Conservation (phyloP, 1,140 invertebrate species). For the Liolophura sinensis region DNA sequence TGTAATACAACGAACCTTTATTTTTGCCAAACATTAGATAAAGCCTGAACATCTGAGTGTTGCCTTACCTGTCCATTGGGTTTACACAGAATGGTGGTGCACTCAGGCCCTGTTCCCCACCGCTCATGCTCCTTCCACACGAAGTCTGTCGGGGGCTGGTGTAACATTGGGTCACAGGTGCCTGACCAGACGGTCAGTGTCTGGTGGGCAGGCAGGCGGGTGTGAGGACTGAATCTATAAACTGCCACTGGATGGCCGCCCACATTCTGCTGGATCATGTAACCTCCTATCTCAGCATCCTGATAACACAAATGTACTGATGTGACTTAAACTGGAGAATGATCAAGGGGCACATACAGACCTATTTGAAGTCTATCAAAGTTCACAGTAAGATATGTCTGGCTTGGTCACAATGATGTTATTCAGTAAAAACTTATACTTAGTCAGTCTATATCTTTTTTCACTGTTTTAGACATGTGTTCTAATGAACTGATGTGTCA, state of each 20-base stretch:
- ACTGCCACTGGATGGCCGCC: conserved; percentile 56
- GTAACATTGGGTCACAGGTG: conserved; percentile 43
- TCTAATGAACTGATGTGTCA: too few species aligned
- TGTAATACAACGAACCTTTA: too few species aligned
- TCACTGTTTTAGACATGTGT: too few species aligned
- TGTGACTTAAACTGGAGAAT: not conserved
- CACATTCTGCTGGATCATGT: conserved; percentile 56
- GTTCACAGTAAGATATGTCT: not conserved
- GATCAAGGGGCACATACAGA: too few species aligned
- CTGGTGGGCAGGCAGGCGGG: conserved; percentile 43
- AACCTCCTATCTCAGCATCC: conserved; percentile 54
- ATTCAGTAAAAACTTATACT: not conserved
- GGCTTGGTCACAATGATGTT: not conserved
- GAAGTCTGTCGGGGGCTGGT: conserved; percentile 54
- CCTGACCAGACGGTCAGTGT: conserved; percentile 55
- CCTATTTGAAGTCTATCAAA: too few species aligned
- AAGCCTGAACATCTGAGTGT: not conserved
- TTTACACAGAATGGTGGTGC: conserved; percentile 56
- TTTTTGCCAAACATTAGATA: too few species aligned
- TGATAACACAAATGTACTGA: conserved; percentile 16
- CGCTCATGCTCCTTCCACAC: conserved; percentile 56
- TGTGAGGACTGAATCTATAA: conserved; percentile 51
- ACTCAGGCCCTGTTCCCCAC: conserved; percentile 57
- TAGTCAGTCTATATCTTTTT: too few species aligned
- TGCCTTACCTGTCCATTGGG: conserved; percentile 53